Conservation (phyloP, 2,888 invertebrate genomes). For the Tillus elongatus region DNA sequence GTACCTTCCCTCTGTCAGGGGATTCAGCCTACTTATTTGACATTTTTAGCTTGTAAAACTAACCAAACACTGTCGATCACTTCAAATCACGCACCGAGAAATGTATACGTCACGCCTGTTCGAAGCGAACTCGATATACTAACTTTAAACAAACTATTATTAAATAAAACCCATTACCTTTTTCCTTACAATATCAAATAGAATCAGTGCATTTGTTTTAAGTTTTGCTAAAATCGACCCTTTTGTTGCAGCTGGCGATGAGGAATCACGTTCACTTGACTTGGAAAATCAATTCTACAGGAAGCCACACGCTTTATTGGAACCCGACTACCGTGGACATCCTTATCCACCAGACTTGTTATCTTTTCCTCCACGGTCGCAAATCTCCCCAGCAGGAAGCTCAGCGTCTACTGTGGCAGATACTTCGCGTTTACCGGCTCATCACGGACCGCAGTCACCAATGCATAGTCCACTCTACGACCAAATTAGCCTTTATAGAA, state of each 20-base stretch:
- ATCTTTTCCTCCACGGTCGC: constrained; percentile 61
- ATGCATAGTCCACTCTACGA: constrained; percentile 60
- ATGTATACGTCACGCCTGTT: no score
- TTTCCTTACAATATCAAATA: no score
- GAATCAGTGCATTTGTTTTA: no score
- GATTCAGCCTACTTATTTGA: no score
- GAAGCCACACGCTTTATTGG: constrained; percentile 46
- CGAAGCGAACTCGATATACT: no score
- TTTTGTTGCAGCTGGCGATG: constrained; percentile 47
- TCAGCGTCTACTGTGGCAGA: constrained; percentile 74
- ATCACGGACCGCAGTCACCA: constrained; percentile 38
- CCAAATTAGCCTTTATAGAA: constrained; percentile 60
- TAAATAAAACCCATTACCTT: no score
- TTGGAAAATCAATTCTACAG: constrained; percentile 53
- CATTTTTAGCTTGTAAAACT: no score
- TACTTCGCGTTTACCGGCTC: constrained; percentile 51
- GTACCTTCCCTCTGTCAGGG: no score
- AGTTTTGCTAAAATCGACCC: no score
- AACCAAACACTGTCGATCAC: no score
- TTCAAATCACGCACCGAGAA: no score
- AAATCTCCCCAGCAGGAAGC: constrained; percentile 71
- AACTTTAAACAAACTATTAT: no score
- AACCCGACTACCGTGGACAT: constrained; percentile 47
- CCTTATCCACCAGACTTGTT: constrained; percentile 74
- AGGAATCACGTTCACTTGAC: constrained; percentile 60